Base-by-base conservation (phyloP, 1,140 invertebrate species). In the Tetragnatha versicolor region DNA sequence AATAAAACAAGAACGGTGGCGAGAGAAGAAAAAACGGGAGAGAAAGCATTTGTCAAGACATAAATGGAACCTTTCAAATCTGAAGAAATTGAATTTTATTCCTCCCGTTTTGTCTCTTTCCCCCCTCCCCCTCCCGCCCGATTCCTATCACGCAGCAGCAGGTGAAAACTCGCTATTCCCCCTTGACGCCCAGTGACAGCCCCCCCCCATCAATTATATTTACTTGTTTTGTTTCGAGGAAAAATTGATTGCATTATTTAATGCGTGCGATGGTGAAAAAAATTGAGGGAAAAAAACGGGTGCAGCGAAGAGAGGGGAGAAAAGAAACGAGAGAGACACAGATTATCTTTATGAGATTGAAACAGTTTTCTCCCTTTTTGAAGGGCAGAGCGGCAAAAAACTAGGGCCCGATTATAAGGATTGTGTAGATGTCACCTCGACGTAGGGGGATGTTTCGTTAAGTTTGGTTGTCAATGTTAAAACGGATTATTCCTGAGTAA, bases 71-170 rank as follows among this genome's bases (percentile, higher is more conserved):
- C 72, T 75, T 75, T 75, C 72, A 75, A 75, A 75, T 49, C 72
- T 75, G 58, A 75, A 75, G 72, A 75, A 75, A 75, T 75, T 75
- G 72, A 75, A 75, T 75, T 75, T 75, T 75, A 75, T 75, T 70
- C 37, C 63, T 37, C 51, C 51, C 69, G 35, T 72, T 53, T 20
- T 42, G 35, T 58, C 45, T 45, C 12, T 45, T 27, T 60, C 45
- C 42, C 25, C 60, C 4, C 25, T 42, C 17, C 42, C 17, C 31
- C 60, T 47, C 42, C 22, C 39, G 7, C 20, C 33, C 39, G 39
- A 42, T 7, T 42, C 17, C 17, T 17, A 42, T 17, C 39, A 42
- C 17, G 39, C 17, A 17, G 39, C 39, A 42, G 17, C 39, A 42
- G 17, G 39, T 9, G 39, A n/a, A n/a, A n/a, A 42, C 39, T 7